Evolutionary conservation across 1,140 invertebrate genomes (phyloP).

Genomic region (Formica exsecta): DNA sequence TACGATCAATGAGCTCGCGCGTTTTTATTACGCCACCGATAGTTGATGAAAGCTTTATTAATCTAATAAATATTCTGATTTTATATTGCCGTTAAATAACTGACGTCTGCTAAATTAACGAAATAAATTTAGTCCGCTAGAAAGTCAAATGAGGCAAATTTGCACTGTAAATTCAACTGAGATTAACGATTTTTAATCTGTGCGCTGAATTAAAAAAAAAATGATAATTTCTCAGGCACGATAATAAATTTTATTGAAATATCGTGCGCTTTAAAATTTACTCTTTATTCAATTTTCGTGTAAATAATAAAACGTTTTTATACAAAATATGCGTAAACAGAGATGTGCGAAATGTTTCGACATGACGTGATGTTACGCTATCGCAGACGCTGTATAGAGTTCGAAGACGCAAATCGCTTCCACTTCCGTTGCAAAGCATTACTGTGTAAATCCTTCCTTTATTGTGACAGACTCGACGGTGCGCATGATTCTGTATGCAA

Average conservation of each 20-base stretch:
- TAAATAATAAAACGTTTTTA: conserved; percentile 3
- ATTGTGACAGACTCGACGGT: conserved; percentile 50
- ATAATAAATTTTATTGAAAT: not conserved
- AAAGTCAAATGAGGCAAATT: conserved; percentile 33
- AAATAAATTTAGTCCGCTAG: conserved; percentile 15
- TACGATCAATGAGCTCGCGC: not conserved
- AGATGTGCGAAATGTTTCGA: conserved; percentile 6
- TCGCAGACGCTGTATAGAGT: conserved; percentile 5
- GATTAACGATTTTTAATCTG: conserved; percentile 31
- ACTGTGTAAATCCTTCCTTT: conserved; percentile 66
- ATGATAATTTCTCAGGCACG: not conserved
- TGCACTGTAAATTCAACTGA: not conserved
- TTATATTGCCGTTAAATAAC: conserved; percentile 13
- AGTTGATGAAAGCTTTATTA: not conserved
- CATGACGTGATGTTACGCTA: not conserved
- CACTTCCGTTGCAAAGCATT: not conserved
- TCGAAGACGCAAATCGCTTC: conserved; percentile 31
- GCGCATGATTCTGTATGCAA: conserved; percentile 69
- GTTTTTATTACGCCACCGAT: not conserved
- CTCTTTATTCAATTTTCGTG: not conserved
- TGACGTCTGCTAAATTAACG: conserved; percentile 9
- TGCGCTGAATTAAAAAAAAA: not conserved
- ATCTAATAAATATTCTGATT: conserved; percentile 1
- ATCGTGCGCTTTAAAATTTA: not conserved
- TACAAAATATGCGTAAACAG: not conserved